Evolutionary conservation across 2,888 invertebrate species (phyloP), one percentile per base, ranked within the genome.

Genomic region (Sphaerophoria taeniata): DNA sequence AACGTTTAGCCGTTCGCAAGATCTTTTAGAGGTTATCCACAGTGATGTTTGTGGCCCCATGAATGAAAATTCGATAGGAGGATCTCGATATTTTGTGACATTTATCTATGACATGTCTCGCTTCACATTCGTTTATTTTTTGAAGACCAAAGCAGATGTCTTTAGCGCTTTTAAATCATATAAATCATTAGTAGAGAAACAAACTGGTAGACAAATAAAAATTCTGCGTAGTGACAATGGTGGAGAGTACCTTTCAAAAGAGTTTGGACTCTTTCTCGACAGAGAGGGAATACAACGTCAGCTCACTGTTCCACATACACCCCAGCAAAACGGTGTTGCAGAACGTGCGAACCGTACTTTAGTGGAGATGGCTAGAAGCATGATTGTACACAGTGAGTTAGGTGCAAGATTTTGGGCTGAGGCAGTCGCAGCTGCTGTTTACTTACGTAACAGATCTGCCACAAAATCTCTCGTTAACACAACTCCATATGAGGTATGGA

Each of bases 361-460:
- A 45, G 60, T 56, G 4, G 89, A 90, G 60, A 87, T 87, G 76
- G 89, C 89, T 3, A 81, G 90, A 4, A 85, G 88, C 5, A 88
- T 90, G 87, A 51, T 91, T 33, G 49, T 88, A 0, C 76, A 88
- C 45, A 65, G 88, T 31, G 78, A 75, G 4, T 14, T 89, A 1
- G 88, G 51, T 87, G 89, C 86, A 61, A 34, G 75, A 11, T 72
- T 88, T 39, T 89, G 89, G 81, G 88, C 80, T 11, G 88, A 88
- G 9, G 88, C 87, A 34, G 55, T 87, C 1, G 65, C 58, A 6
- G 87, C 87, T 9, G 85, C 88, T 1, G 86, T 60, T 9, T 88
- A 88, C 36, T 12, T 87, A 14, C 70, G 82, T 9, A 87, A 87
- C 39, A 49, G 86, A 39, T 39, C 81, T 4, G 71, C 84, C 24